Base-by-base conservation (phyloP, 2,888 invertebrate species). In the Halictus ligatus region DNA sequence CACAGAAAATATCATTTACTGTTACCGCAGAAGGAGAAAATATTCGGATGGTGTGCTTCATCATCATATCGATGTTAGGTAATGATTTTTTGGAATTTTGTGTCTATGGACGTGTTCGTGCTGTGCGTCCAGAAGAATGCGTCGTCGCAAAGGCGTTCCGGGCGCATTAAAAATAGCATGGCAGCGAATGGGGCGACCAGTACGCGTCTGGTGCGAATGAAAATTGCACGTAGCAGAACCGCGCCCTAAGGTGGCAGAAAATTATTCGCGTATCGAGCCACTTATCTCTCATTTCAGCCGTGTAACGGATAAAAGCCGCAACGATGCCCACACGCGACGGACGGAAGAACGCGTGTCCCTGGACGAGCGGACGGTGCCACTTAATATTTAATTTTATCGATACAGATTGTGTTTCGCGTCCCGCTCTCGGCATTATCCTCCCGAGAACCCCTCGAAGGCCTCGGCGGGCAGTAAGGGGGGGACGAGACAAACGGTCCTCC, bases 401-500 rank as follows among this genome's bases (percentile, higher is more conserved):
- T 60, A 54, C 46, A 43, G 64, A 79, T 69, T 80, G 76, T 67
- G n/a, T 25, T 29, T 50, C 73, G 48, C 67, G 43, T 80, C 71
- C 12, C 15, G 69, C 69, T 35, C 21, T 18, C 69, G 40, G 40
- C 13, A 64, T 25, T 69, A 35, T 67, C 35, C 69, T 35, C 21
- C 67, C 35, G 18, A 18, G 40, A 40, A 69, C 21, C 35, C 10
- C 29, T 64, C 64, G 64, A 64, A 29, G 64, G 29, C 2, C 64
- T 64, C 29, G 64, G 29, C 1, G 64, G 29, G 15, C 15, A 15
- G 64, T 2, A 29, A 29, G 29, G 64, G 29, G 71, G 40, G 67
- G 43, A 67, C 60, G 84, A 84, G 43, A 81, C 48, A 58, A 74
- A 69, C 64, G 71, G 73, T 64, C 78, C 43, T n/a, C 67, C 75